Percentiles rank a stretch among this genome's conserved stretches.
Evolutionary conservation across 2,797 vertebrate species (phyloP).

Genomic region (Sebastes diaconus): DNA sequence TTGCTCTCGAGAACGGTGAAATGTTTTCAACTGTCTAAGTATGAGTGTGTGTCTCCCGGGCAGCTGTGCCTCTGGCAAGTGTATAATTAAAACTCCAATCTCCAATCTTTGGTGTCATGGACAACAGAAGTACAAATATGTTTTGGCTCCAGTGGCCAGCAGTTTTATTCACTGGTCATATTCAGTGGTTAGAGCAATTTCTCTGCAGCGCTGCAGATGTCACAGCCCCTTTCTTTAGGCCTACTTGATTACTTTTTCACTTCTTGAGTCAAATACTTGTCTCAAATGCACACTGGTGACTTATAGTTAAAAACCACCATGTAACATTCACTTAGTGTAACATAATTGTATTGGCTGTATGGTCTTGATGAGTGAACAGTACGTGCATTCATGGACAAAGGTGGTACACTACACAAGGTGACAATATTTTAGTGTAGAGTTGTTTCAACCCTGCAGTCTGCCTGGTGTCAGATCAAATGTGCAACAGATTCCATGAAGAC

Average conservation of each 20-base stretch:
- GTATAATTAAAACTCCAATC: constrained; percentile 4
- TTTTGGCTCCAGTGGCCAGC: not conserved
- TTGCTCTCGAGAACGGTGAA: not conserved
- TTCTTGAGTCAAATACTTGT: not conserved
- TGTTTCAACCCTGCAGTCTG: not conserved
- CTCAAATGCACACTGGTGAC: not conserved
- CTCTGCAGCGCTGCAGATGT: not conserved
- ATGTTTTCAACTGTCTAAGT: not conserved
- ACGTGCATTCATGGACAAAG: not conserved
- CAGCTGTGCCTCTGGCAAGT: not conserved
- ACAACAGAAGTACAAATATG: not conserved
- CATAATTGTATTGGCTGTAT: not conserved
- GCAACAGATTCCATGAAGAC: not conserved
- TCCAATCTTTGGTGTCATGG: not conserved
- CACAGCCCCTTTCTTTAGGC: not conserved
- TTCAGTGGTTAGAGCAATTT: constrained; percentile 15
- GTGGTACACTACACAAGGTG: not conserved
- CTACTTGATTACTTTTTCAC: not conserved
- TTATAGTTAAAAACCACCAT: not conserved
- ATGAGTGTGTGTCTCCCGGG: not conserved
- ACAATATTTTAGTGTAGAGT: not conserved
- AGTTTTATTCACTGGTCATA: constrained; percentile 3
- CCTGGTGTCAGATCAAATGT: not conserved
- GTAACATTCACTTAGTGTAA: not conserved
- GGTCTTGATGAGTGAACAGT: not conserved